Conservation (phyloP, 2,888 invertebrate genomes). For the Protonemura montana region DNA sequence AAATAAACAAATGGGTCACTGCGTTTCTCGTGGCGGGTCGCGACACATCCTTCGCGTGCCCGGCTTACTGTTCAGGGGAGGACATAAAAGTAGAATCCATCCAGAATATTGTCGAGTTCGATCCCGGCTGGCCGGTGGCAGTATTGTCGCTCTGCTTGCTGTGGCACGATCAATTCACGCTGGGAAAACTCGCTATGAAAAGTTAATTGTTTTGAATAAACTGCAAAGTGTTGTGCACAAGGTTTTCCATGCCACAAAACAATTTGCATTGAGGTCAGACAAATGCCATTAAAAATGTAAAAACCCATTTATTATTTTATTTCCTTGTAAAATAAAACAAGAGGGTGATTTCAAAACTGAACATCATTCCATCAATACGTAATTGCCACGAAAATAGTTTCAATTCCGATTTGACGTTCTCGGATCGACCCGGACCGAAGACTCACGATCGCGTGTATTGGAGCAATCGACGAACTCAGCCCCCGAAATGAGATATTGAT, state of each 20-base stretch:
- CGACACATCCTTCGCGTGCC: neutral
- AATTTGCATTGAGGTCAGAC: constrained; percentile 7
- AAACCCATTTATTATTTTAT: constrained; percentile 1
- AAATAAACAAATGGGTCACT: constrained; percentile 29
- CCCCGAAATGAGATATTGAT: constrained; percentile 34
- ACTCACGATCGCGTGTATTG: constrained; percentile 17
- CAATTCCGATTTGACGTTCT: constrained; percentile 7
- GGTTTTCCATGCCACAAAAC: neutral
- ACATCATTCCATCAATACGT: neutral
- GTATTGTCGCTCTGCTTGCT: neutral
- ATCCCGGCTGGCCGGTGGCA: neutral
- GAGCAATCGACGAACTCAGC: constrained; percentile 30
- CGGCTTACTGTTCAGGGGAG: neutral
- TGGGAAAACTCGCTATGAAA: neutral
- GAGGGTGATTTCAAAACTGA: neutral
- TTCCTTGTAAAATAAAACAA: neutral
- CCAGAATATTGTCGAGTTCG: neutral
- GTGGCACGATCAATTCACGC: neutral
- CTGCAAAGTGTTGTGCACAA: neutral
- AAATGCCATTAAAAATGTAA: neutral
- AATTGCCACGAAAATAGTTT: neutral
- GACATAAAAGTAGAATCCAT: neutral
- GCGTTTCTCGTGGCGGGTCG: neutral
- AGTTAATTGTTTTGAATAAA: neutral
- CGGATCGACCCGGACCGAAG: neutral